These are phyloP conservation scores for Cheilosia variabilis DNA, from an alignment of 2,888 invertebrate species.

Conservation along the genomic window DNA sequence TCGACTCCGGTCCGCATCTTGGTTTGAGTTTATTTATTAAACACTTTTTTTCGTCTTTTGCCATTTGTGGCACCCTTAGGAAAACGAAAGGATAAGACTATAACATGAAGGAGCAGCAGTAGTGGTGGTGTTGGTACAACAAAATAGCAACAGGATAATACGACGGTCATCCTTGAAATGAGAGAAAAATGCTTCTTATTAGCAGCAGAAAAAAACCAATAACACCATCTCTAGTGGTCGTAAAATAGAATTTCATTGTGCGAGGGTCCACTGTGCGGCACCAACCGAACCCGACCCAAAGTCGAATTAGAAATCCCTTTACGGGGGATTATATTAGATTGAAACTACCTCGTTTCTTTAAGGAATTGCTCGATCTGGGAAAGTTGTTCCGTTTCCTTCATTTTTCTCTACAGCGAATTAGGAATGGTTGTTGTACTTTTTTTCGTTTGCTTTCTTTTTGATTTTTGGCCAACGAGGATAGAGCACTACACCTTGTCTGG, in stretches of 20 bases:
- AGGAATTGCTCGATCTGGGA: slow-evolving; percentile 73
- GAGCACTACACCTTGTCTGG: background rate
- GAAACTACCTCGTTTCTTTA: slow-evolving; percentile 73
- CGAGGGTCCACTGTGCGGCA: slow-evolving; percentile 43
- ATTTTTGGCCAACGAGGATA: slow-evolving; percentile 42
- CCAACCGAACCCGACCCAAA: slow-evolving; percentile 54
- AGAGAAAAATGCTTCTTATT: slow-evolving; percentile 59
- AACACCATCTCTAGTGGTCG: slow-evolving; percentile 75
- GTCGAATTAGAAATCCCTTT: slow-evolving; percentile 79
- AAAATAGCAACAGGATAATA: slow-evolving; percentile 73
- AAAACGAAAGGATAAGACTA: slow-evolving; percentile 70
- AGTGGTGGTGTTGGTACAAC: slow-evolving; percentile 8
- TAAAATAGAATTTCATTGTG: slow-evolving; percentile 75
- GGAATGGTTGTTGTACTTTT: slow-evolving; percentile 37
- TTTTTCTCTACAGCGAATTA: slow-evolving; percentile 62
- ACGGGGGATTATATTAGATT: slow-evolving; percentile 78
- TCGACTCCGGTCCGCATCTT: slow-evolving; percentile 49
- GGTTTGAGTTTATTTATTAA: slow-evolving; percentile 73
- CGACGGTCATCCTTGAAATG: slow-evolving; percentile 73
- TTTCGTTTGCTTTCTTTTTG: slow-evolving; percentile 2
- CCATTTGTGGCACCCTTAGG: slow-evolving; percentile 74
- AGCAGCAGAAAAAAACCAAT: background rate
- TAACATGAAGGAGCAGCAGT: background rate
- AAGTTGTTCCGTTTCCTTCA: slow-evolving; percentile 36
- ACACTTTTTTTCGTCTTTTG: slow-evolving; percentile 43